These are phyloP conservation scores for Drosophila subquinaria DNA, from an alignment of 2,888 invertebrate species.

Conservation along the genomic window DNA sequence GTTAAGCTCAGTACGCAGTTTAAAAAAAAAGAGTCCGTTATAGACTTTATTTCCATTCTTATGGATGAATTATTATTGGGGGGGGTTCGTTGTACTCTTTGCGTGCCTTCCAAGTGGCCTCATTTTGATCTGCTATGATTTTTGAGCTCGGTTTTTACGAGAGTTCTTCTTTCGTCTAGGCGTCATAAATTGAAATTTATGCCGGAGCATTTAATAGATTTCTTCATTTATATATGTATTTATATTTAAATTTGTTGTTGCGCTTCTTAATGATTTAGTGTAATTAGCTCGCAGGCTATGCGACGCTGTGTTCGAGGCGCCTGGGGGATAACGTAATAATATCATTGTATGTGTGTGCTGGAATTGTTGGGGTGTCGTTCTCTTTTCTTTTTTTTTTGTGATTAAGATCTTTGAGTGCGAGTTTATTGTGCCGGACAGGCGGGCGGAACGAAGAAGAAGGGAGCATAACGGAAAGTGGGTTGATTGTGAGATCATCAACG, in stretches of 20 bases:
- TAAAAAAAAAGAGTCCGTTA: slow-evolving; percentile 42
- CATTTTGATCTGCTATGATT: slow-evolving; percentile 61
- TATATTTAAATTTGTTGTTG: slow-evolving; percentile 72
- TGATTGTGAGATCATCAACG: slow-evolving; percentile 74
- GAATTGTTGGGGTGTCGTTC: slow-evolving; percentile 43
- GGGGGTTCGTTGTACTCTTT: slow-evolving; percentile 66
- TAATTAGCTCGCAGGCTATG: slow-evolving; percentile 65
- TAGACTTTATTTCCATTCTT: slow-evolving; percentile 49
- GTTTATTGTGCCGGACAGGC: slow-evolving; percentile 49
- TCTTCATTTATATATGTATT: slow-evolving; percentile 25
- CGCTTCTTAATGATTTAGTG: slow-evolving; percentile 72
- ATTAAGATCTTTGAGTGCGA: slow-evolving; percentile 70
- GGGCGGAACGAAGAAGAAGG: slow-evolving; percentile 48
- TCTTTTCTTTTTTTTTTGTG: slow-evolving; percentile 40
- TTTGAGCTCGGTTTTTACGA: background rate
- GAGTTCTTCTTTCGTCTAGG: slow-evolving; percentile 39
- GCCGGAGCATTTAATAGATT: slow-evolving; percentile 80
- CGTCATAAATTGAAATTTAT: slow-evolving; percentile 80
- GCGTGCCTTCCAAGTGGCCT: slow-evolving; percentile 58
- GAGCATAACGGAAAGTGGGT: slow-evolving; percentile 58
- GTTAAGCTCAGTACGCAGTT: slow-evolving; percentile 58
- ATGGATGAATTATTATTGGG: slow-evolving; percentile 38
- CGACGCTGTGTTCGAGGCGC: slow-evolving; percentile 53
- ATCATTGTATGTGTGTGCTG: slow-evolving; percentile 9
- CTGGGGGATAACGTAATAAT: slow-evolving; percentile 15